Percentiles rank a stretch among this genome's conserved stretches.
phyloP scores from a whole-genome alignment of 2,797 vertebrate genomes.

The Forpus xanthops region DNA sequence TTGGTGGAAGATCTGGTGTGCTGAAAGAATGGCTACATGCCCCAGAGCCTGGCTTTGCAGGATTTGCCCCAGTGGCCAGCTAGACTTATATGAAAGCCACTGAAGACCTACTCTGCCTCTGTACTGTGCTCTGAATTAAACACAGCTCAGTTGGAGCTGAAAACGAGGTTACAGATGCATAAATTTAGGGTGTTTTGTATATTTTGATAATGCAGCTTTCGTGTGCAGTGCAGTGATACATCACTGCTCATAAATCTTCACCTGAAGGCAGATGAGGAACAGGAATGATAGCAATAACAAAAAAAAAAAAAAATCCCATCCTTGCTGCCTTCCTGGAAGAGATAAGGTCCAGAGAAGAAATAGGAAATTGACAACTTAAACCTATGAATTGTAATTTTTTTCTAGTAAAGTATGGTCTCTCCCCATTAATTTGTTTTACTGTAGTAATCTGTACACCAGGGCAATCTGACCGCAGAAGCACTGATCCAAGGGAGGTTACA shows the following conservation, averaged over 20 bases:
- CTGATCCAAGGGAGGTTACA: neutral
- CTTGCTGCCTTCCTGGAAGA: neutral
- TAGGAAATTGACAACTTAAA: neutral
- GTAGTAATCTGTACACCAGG: neutral
- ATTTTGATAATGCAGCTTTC: neutral
- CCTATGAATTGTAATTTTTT: neutral
- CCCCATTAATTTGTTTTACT: neutral
- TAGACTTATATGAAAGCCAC: neutral
- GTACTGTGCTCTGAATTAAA: fast-evolving
- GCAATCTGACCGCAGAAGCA: neutral
- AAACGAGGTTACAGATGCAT: neutral
- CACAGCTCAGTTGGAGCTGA: neutral
- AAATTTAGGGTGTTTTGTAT: neutral
- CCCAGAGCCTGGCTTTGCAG: neutral
- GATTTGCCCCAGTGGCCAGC: neutral
- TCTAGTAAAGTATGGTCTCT: neutral
- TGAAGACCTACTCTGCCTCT: neutral
- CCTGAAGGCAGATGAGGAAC: neutral
- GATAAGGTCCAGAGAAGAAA: neutral
- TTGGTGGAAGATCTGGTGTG: neutral
- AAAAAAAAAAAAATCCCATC: neutral
- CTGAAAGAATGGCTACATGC: neutral
- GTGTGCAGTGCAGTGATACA: neutral
- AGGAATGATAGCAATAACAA: neutral
- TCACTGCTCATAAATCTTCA: neutral